Conservation (phyloP, 2,113 vertebrate genomes). For the Spizaetus ornatus region DNA sequence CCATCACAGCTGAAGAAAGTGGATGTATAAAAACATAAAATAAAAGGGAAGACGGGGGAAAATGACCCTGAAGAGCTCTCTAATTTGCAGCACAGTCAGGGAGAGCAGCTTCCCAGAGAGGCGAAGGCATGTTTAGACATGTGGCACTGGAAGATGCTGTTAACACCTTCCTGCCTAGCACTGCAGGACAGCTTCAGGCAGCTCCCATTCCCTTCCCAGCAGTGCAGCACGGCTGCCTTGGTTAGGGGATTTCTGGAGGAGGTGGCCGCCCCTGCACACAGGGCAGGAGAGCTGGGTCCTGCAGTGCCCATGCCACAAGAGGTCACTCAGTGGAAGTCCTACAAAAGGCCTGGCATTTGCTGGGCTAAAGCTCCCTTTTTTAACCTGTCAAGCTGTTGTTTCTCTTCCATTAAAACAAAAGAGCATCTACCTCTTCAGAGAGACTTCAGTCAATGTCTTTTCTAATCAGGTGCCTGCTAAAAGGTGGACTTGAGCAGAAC, state of each 20-base stretch:
- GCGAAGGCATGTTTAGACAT: background rate
- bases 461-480: background rate
- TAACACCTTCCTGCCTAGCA: background rate
- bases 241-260: background rate
- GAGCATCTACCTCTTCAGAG: background rate
- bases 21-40: background rate
- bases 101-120: background rate
- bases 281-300: background rate
- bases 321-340: background rate
- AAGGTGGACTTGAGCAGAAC: background rate
- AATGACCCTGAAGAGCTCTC: background rate
- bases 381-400: background rate
- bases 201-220: accelerated
- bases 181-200: background rate
- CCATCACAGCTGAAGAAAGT: background rate
- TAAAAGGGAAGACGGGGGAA: background rate
- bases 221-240: accelerated
- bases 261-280: accelerated
- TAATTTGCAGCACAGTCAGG: background rate
- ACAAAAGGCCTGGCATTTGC: background rate
- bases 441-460: background rate
- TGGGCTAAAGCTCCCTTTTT: background rate
- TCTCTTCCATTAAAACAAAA: background rate
- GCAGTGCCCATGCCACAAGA: background rate
- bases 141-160: background rate